Evolutionary conservation across 2,888 invertebrate species (phyloP).

Genomic region (Thymelicus acteon): DNA sequence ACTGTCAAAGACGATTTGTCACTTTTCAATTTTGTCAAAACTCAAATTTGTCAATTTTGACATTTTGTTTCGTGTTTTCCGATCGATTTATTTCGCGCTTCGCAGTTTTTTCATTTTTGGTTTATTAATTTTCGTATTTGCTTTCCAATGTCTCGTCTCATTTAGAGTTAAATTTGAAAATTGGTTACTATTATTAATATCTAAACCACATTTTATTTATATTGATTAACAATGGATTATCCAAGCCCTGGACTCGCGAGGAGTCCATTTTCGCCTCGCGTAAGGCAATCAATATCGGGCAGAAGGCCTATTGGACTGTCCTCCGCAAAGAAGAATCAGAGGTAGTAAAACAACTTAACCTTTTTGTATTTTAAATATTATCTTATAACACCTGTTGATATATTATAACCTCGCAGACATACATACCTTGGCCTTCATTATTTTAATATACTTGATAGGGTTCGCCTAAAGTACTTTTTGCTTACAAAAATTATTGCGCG

Average conservation of each 20-base stretch:
- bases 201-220: neutral
- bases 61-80: too few species aligned
- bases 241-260: constrained; percentile 70
- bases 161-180: neutral
- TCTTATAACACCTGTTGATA: too few species aligned
- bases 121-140: constrained; percentile 1
- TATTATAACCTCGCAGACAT: too few species aligned
- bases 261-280: constrained; percentile 77
- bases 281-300: constrained; percentile 69
- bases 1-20: too few species aligned
- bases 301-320: constrained; percentile 64
- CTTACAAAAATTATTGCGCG: neutral
- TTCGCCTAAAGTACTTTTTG: neutral
- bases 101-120: neutral
- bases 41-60: too few species aligned
- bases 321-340: constrained; percentile 69
- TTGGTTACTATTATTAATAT: neutral
- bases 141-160: neutral
- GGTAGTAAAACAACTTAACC: constrained; percentile 50
- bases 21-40: too few species aligned
- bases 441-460: too few species aligned
- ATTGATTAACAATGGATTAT: constrained; percentile 62
- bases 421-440: too few species aligned
- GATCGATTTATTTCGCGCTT: neutral
- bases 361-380: neutral